phyloP scores from a whole-genome alignment of 1,140 invertebrate species.

The Elysia chlorotica region DNA sequence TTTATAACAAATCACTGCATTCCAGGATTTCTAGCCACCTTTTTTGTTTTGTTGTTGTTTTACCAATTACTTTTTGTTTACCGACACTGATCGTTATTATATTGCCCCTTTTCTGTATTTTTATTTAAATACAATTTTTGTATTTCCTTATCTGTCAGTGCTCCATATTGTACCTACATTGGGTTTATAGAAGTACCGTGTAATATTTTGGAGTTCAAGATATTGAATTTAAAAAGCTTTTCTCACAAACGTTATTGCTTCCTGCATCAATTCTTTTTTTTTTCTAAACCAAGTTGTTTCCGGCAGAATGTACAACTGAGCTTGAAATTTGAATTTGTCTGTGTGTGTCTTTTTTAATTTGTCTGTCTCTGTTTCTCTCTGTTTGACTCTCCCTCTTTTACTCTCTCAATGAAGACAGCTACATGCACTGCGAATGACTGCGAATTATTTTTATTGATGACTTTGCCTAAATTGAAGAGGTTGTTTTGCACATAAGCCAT shows the following conservation, averaged over 20 bases:
- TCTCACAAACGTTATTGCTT: neutral
- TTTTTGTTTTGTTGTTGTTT: no score
- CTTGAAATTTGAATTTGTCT: no score
- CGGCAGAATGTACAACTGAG: no score
- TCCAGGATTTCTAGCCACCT: no score
- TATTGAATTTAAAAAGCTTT: neutral
- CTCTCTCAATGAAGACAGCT: neutral
- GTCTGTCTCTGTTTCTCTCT: neutral
- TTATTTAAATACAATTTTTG: no score
- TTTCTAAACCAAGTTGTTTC: neutral
- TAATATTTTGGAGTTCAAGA: neutral
- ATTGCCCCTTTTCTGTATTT: no score
- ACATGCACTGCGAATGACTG: neutral
- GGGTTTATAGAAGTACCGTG: no score
- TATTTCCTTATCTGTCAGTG: no score
- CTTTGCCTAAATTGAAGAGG: neutral
- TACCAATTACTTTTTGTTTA: no score
- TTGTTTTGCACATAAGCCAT: neutral
- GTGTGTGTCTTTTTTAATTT: neutral
- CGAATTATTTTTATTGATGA: neutral
- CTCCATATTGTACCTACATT: no score
- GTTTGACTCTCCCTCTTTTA: neutral
- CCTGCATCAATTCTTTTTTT: neutral
- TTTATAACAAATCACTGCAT: no score
- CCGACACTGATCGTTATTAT: no score